Conservation (phyloP, 37 sponge, comb jelly and placozoan species). For the Theonella swinhoei region DNA sequence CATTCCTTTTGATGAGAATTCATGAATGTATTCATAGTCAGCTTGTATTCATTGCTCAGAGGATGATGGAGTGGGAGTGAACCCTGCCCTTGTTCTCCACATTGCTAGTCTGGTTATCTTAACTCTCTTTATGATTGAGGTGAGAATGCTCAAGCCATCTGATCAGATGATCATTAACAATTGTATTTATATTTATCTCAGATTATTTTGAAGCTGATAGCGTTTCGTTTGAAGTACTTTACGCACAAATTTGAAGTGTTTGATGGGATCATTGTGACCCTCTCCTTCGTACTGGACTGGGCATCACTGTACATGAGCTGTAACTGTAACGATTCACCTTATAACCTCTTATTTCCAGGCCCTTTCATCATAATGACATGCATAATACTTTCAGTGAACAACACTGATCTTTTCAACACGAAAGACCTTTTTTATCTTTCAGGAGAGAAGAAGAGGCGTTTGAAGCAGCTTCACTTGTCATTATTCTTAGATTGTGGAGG, state of each 20-base stretch:
- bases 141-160: constrained; percentile 2
- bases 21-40: constrained; percentile 12
- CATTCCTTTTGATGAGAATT: constrained; percentile 21
- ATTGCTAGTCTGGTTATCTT: constrained; percentile 63
- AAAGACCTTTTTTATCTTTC: constrained; percentile 12
- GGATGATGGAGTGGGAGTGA: constrained; percentile 39
- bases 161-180: not conserved
- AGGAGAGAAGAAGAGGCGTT: constrained; percentile 78
- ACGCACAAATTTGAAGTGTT: constrained; percentile 93
- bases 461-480: constrained; percentile 77
- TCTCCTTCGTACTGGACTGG: constrained; percentile 86
- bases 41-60: constrained; percentile 19
- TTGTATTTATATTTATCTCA: constrained; percentile 27
- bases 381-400: no score
- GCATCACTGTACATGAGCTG: constrained; percentile 69
- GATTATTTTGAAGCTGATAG: constrained; percentile 75
- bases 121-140: constrained; percentile 79
- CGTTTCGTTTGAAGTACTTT: constrained; percentile 82
- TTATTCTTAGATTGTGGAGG: constrained; percentile 90
- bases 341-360: no score
- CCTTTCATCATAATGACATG: no score
- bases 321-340: no score
- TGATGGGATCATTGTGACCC: constrained; percentile 85
- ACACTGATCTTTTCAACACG: no score
- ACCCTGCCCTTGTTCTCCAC: constrained; percentile 76